Evolutionary conservation across 2,113 vertebrate species (phyloP).

Genomic region (Hyperoodon ampullatus): DNA sequence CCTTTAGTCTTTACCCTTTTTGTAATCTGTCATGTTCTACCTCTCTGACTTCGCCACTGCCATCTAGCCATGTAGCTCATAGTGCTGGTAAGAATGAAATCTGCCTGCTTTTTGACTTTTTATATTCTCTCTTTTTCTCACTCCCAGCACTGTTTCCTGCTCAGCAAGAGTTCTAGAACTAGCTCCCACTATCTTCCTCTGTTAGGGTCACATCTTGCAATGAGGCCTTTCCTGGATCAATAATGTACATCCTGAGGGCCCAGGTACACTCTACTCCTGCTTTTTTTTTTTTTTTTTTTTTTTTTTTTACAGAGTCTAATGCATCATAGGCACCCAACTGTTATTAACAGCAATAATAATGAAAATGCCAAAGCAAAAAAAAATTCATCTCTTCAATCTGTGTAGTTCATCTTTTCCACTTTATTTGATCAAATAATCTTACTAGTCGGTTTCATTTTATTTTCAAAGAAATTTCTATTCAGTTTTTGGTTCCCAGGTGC

Average conservation of each 20-base stretch:
- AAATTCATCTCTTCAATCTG: background rate
- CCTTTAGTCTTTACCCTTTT: background rate
- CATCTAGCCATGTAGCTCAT: background rate
- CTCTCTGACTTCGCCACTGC: background rate
- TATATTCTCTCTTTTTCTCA: background rate
- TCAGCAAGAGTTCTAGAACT: background rate
- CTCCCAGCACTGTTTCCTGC: background rate
- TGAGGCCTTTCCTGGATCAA: conserved; percentile 43
- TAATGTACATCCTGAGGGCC: background rate
- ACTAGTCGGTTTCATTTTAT: background rate
- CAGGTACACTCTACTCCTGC: background rate
- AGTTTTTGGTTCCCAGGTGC: background rate
- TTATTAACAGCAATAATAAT: conserved; percentile 20
- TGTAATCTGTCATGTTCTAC: background rate
- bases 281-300: conserved; percentile 11
- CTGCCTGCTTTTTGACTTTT: background rate
- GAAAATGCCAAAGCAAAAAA: background rate
- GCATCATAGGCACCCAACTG: background rate
- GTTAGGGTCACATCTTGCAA: conserved; percentile 29
- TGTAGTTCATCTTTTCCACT: conserved; percentile 8
- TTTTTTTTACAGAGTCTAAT: conserved; percentile 21
- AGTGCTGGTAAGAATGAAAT: background rate
- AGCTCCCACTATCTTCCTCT: background rate
- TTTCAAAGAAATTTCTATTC: conserved; percentile 24
- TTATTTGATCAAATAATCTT: conserved; percentile 30